Evolutionary conservation across 2,113 vertebrate genomes (phyloP), one percentile per base, ranked within the genome.

Genomic region (Columba livia): DNA sequence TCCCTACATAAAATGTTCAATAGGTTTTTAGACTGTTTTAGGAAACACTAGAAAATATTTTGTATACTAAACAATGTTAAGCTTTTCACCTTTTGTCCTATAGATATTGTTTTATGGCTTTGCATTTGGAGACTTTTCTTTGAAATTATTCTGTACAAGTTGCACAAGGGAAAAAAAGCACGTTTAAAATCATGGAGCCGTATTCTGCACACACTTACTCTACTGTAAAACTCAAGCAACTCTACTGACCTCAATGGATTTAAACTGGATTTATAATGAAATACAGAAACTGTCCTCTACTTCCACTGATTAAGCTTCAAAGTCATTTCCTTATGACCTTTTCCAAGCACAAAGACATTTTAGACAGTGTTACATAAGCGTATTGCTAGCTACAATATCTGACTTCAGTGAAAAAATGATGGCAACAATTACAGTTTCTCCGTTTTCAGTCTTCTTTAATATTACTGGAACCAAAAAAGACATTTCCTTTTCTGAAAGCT

Each of bases 291-390:
- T 93, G 69, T 62, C 28, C 79, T 7, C 2, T 48, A 32, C 47
- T 93, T 77, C 51, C 42, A 42, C 47, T 93, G 64, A 86, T 93
- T 73, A 95, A 56, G 64, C 42, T 86, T 84, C 75, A 31, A 90
- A 92, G 60, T 79, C 5, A 80, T 77, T 82, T 70, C 85, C 34
- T 94, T 93, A 53, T 69, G 92, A 95, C 85, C 62, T 95, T 96
- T 90, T 36, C 74, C 47, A 62, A 88, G 31, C 48, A 88, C 85
- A 95, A 85, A 95, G 66, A 13, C 60, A 32, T 88, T 88, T 87
- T 66, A 77, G 47, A 72, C 9, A 54, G 71, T 18, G 13, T 86
- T 93, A 74, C 8, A 9, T 88, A 94, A 94, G 72, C 0, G 0
- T n/a, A 42, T 77, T 66, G 19, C 64, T 74, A 66, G 86, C 56